Evolutionary conservation across 2,113 vertebrate genomes (phyloP).

Genomic region (Castor canadensis): DNA sequence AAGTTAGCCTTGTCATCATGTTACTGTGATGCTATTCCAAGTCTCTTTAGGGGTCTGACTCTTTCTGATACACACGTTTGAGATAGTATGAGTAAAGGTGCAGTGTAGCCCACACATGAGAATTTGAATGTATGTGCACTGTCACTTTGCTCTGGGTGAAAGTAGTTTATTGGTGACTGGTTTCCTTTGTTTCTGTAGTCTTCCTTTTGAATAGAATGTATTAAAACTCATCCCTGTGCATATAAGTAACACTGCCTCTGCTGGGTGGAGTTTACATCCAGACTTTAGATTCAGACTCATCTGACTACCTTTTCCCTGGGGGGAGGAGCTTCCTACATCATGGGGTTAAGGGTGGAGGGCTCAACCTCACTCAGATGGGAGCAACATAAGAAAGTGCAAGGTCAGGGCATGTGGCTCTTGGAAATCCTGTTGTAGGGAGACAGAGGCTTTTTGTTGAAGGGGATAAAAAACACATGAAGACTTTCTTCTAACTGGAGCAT

Average conservation of each 20-base stretch:
- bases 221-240: too few species aligned
- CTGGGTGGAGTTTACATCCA: too few species aligned
- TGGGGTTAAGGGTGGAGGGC: not conserved
- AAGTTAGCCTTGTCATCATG: not conserved
- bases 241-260: conserved; percentile 1
- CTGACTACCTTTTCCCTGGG: not conserved
- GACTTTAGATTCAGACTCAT: not conserved
- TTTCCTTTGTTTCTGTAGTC: too few species aligned
- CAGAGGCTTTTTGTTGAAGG: too few species aligned
- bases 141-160: conserved; percentile 38
- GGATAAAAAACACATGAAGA: too few species aligned
- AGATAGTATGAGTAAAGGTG: not conserved
- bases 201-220: too few species aligned
- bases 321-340: too few species aligned
- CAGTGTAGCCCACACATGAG: conserved; percentile 1
- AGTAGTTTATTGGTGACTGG: not conserved
- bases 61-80: not conserved
- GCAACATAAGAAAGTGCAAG: not conserved
- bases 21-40: not conserved
- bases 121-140: conserved; percentile 30
- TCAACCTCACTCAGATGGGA: not conserved
- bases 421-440: rapidly evolving
- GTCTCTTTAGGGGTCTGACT: not conserved
- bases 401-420: not conserved
- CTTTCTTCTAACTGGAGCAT: too few species aligned